A percentile compares a stretch with the other conserved stretches of the same genome.
phyloP scores from a whole-genome alignment of 92 coral and sea anemone genomes.

The Chrysogorgia sp. region DNA sequence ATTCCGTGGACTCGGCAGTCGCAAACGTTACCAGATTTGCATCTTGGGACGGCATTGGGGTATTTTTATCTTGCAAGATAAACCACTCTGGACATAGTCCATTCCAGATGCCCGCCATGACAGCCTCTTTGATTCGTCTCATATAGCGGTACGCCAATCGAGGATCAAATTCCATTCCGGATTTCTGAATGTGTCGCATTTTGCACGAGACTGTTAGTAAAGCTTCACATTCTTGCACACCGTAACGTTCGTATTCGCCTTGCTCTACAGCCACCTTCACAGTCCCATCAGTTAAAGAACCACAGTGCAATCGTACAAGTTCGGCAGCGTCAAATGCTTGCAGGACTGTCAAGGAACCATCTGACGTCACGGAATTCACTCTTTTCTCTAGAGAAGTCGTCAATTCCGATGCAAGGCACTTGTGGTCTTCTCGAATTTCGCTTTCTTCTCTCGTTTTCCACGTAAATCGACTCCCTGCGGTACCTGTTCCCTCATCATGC shows the following conservation, averaged over 20 bases:
- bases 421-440: slow-evolving; percentile 43
- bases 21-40: neutral
- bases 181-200: slow-evolving; percentile 35
- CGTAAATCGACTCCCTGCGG: slow-evolving; percentile 15
- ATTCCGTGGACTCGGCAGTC: neutral
- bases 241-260: slow-evolving; percentile 47
- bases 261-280: slow-evolving; percentile 15
- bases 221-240: slow-evolving; percentile 45
- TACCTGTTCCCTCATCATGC: slow-evolving; percentile 24
- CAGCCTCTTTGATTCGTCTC: slow-evolving; percentile 42
- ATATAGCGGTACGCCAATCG: slow-evolving; percentile 50
- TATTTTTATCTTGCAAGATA: slow-evolving; percentile 4
- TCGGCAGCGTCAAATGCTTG: slow-evolving; percentile 33
- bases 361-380: slow-evolving; percentile 3
- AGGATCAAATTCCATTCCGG: slow-evolving; percentile 48
- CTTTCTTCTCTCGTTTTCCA: slow-evolving; percentile 44
- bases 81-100: slow-evolving; percentile 44
- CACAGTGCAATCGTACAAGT: slow-evolving; percentile 46
- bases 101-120: slow-evolving; percentile 33
- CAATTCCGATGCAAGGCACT: slow-evolving; percentile 35
- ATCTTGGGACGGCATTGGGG: slow-evolving; percentile 9
- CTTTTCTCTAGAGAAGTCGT: slow-evolving; percentile 8
- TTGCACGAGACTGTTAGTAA: slow-evolving; percentile 40
- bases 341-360: neutral
- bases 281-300: slow-evolving; percentile 16